Conservation (phyloP, 2,888 invertebrate genomes). For the Stenodera caucasica region DNA sequence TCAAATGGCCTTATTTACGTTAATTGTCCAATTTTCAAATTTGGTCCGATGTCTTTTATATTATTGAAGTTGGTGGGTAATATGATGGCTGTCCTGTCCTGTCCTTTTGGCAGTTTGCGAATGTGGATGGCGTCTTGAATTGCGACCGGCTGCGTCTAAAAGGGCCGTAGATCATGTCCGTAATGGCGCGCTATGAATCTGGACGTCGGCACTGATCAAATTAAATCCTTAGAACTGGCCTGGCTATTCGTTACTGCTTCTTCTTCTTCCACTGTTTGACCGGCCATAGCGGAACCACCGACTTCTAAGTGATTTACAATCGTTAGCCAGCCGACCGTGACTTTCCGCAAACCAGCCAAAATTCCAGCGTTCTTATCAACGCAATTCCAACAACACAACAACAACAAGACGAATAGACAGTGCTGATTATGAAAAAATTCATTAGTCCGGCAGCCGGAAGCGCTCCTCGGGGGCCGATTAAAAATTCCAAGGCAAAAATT, state of each 20-base stretch:
- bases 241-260: slow-evolving; percentile 46
- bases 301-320: slow-evolving; percentile 40
- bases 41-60: no score
- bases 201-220: slow-evolving; percentile 59
- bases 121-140: slow-evolving; percentile 42
- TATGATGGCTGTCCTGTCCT: slow-evolving; percentile 14
- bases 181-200: slow-evolving; percentile 60
- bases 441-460: no score
- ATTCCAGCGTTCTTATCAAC: slow-evolving; percentile 23
- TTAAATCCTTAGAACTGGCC: slow-evolving; percentile 56
- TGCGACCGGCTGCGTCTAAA: slow-evolving; percentile 50
- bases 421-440: no score
- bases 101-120: slow-evolving; percentile 33
- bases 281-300: slow-evolving; percentile 43
- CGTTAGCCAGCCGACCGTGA: slow-evolving; percentile 30
- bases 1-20: no score
- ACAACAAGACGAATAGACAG: not conserved
- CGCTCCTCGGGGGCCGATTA: not conserved
- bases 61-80: no score
- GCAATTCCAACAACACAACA: slow-evolving; percentile 12
- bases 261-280: slow-evolving; percentile 45
- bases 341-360: slow-evolving; percentile 19
- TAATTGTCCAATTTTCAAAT: no score
- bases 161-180: slow-evolving; percentile 56
- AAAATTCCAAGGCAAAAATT: not conserved